Conservation (phyloP, 2,888 invertebrate genomes). For the Drosophila anomalata region DNA sequence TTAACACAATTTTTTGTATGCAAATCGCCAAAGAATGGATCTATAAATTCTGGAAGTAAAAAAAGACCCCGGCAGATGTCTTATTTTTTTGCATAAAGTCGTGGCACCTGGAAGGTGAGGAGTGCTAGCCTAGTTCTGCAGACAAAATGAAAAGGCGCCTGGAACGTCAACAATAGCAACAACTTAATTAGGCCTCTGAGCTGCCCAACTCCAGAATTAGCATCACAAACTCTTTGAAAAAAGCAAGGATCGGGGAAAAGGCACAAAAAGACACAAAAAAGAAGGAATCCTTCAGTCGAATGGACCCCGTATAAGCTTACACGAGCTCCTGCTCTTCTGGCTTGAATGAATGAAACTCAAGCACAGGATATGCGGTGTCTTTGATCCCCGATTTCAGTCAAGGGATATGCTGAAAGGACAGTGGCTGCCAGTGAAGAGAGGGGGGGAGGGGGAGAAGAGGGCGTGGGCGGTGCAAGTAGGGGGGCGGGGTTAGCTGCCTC, state of each 20-base stretch:
- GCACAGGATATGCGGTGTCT: constrained; percentile 75
- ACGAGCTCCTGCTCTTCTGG: constrained; percentile 20
- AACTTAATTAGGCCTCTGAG: constrained; percentile 61
- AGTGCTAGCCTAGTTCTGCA: not conserved
- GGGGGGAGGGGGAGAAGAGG: not conserved
- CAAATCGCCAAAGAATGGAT: no score
- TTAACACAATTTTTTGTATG: no score
- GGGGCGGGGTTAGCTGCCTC: constrained; percentile 25
- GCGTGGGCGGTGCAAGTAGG: constrained; percentile 17
- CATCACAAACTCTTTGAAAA: constrained; percentile 23
- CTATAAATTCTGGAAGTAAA: not conserved
- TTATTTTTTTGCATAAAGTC: not conserved
- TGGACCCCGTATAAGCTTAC: constrained; percentile 42
- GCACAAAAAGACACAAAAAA: no score
- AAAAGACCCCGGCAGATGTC: not conserved
- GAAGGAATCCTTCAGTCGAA: not conserved
- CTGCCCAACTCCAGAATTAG: constrained; percentile 49
- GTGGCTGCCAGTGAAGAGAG: not conserved
- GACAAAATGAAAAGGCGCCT: not conserved
- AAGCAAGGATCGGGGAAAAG: constrained; percentile 16
- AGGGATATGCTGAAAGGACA: constrained; percentile 4
- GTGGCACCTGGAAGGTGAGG: not conserved
- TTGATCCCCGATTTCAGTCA: constrained; percentile 54
- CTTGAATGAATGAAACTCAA: constrained; percentile 76
- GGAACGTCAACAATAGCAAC: constrained; percentile 31